Base-by-base conservation (phyloP, 2,888 invertebrate genomes). In the Dasypolia templi region DNA sequence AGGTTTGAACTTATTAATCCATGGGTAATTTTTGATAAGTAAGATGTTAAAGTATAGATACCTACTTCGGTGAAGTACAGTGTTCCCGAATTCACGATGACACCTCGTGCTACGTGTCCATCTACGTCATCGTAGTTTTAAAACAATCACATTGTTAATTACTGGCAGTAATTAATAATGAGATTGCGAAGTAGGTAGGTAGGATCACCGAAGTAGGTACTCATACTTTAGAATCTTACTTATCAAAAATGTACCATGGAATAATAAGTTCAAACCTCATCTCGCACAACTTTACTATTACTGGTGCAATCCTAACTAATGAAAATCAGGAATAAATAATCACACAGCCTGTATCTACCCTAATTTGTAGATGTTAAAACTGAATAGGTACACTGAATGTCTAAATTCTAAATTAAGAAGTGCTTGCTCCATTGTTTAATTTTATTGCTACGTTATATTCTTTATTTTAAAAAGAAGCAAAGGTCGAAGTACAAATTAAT, bases 291-390 rank as follows among this genome's bases (percentile, higher is more conserved):
- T 51, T 51, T n/a, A 29, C 39, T 22, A n/a, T n/a, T n/a, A n/a
- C 7, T 46, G 22, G 17, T 39, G 46, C 46, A 55, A 46, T 68
- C 44, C 29, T 7, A 44, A 77, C 68, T 55, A 77, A 74, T 55
- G 19, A 77, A 42, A 68, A 29, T 19, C n/a, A 2, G 69, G 22
- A 77, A 74, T 68, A 74, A 42, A 49, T 32, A 70, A 78, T 42
- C 32, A 49, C 39, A 29, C 32, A 32, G 39, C 9, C 17, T 67
- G 29, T 29, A 19, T 49, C 22, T 49, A 44, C 19, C 19, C 11
- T 70, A 49, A 44, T 35, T 35, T 70, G 12, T 22, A 32, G 26
- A 17, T 22, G 32, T 42, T 72, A 26, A 35, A 55, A 55, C 72
- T 44, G 72, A 55, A 55, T 64, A n/a, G n/a, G n/a, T n/a, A 53